These are phyloP conservation scores for Lycopodina hypogea DNA, from an alignment of 37 sponge, comb jelly and placozoan genomes.

Conservation along the genomic window DNA sequence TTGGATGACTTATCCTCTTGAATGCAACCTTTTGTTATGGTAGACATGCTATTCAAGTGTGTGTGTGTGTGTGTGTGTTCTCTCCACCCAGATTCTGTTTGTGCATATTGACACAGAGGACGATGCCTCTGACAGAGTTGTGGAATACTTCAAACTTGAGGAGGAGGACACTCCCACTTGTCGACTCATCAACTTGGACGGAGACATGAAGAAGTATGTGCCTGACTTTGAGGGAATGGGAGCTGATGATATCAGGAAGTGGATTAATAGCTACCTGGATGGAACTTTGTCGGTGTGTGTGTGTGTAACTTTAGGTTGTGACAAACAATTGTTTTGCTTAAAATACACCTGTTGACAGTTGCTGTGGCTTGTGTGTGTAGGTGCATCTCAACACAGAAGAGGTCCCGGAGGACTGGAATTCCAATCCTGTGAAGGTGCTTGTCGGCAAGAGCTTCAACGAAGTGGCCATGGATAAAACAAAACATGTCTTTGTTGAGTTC, in stretches of 20 bases:
- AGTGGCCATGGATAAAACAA: slow-evolving; percentile 62
- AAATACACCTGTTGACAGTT: background rate
- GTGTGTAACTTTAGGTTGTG: too few relatives aligned
- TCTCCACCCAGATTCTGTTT: slow-evolving; percentile 61
- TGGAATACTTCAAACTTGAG: slow-evolving; percentile 81
- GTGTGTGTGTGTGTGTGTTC: too few relatives aligned
- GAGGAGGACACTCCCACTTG: slow-evolving; percentile 58
- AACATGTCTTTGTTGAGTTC: slow-evolving; percentile 95
- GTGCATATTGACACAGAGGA: slow-evolving; percentile 77
- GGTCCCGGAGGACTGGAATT: slow-evolving; percentile 95
- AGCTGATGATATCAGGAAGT: slow-evolving; percentile 62
- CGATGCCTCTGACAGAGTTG: slow-evolving; percentile 67
- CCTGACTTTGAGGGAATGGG: slow-evolving; percentile 75
- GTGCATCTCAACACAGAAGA: slow-evolving; percentile 86
- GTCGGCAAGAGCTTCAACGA: slow-evolving; percentile 96
- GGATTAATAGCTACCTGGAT: slow-evolving; percentile 65
- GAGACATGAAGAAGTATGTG: slow-evolving; percentile 82
- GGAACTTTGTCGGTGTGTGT: slow-evolving; percentile 79
- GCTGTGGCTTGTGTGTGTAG: slow-evolving; percentile 18
- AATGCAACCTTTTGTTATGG: too few relatives aligned
- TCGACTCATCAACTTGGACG: slow-evolving; percentile 75
- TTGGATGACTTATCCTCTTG: too few relatives aligned
- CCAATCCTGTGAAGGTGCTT: slow-evolving; percentile 89
- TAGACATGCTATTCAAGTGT: too few relatives aligned
- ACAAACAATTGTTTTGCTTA: too few relatives aligned